These are phyloP conservation scores for Vulpes ferrilata DNA, from an alignment of 2,113 vertebrate species.

Conservation along the genomic window DNA sequence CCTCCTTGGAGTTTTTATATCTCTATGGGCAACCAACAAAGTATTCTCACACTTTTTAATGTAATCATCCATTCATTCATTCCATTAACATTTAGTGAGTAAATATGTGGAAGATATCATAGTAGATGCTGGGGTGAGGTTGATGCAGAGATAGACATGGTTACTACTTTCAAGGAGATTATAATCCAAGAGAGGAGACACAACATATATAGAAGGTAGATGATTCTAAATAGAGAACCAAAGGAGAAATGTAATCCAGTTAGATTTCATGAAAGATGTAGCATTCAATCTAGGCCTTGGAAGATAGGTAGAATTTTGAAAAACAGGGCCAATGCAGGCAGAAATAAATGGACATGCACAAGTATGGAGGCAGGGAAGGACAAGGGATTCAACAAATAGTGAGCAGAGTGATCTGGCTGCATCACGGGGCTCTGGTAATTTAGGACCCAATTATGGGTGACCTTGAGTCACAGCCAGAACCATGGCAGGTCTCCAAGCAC, in stretches of 20 bases:
- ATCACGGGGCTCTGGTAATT: neutral
- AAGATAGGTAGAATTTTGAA: neutral
- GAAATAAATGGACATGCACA: constrained; percentile 25
- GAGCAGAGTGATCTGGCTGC: neutral
- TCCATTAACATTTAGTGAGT: neutral
- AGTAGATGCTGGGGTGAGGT: neutral
- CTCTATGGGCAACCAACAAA: neutral
- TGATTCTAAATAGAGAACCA: neutral
- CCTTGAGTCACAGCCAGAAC: neutral
- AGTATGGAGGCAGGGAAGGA: neutral
- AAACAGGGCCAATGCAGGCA: neutral
- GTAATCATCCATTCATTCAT: neutral
- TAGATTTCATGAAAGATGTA: neutral
- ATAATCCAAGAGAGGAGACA: neutral
- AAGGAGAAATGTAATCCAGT: neutral
- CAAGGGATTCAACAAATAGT: neutral
- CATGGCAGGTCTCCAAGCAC: neutral
- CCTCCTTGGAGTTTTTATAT: neutral
- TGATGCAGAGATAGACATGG: neutral
- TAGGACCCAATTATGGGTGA: neutral
- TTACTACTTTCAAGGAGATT: constrained; percentile 5
- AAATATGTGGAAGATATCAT: neutral
- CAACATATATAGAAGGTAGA: neutral
- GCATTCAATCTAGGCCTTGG: neutral
- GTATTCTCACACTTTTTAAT: neutral